Evolutionary conservation across 2,113 vertebrate genomes (phyloP).

Genomic region (Xyrauchen texanus): DNA sequence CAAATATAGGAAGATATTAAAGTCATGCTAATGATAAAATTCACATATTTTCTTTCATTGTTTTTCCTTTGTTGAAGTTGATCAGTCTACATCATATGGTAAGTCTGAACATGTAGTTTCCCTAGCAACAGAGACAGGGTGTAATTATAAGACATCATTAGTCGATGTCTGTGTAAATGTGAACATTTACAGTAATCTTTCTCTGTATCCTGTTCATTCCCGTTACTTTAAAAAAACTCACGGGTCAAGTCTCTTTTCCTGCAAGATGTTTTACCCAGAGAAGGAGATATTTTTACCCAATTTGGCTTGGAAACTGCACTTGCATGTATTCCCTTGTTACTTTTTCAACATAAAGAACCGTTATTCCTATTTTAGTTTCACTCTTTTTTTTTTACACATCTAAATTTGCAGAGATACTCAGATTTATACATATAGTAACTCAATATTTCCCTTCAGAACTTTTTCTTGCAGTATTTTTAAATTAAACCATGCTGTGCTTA

Average conservation of each 20-base stretch:
- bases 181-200: conserved; percentile 32
- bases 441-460: background rate
- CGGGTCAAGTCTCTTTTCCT: conserved; percentile 7
- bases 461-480: conserved; percentile 1
- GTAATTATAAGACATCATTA: conserved; percentile 47
- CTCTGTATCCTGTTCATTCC: background rate
- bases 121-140: conserved; percentile 40
- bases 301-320: background rate
- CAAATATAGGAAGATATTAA: background rate
- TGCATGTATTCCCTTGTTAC: conserved; percentile 10
- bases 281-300: background rate
- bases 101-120: conserved; percentile 71
- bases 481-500: conserved; percentile 1
- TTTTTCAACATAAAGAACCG: background rate
- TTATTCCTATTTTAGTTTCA: background rate
- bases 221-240: background rate
- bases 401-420: background rate
- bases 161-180: conserved; percentile 32
- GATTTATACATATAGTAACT: background rate
- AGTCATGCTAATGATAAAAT: conserved; percentile 18
- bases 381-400: background rate
- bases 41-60: conserved; percentile 57
- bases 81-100: conserved; percentile 79
- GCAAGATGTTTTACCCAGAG: background rate
- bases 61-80: conserved; percentile 76